These are phyloP conservation scores for Heterodera schachtii DNA, from an alignment of 1,140 invertebrate species.

Conservation along the genomic window DNA sequence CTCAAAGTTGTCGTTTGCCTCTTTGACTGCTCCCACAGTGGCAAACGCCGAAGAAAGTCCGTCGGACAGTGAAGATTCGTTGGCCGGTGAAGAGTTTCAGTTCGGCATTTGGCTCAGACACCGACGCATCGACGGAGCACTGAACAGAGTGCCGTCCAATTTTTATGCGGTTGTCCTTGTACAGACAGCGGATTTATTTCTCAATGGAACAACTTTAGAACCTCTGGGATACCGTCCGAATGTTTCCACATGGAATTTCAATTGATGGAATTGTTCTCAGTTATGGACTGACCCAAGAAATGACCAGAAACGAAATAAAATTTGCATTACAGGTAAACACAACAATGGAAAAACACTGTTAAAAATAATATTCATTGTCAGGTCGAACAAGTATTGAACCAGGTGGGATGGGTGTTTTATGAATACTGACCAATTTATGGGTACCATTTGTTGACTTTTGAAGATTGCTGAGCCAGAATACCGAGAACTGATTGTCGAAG, in stretches of 20 bases:
- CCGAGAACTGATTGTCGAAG: conserved; percentile 93
- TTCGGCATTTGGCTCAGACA: conserved; percentile 95
- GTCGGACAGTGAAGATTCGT: conserved; percentile 58
- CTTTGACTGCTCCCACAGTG: conserved; percentile 5
- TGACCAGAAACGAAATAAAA: conserved; percentile 97
- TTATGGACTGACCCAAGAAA: conserved; percentile 70
- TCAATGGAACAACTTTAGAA: conserved; percentile 69
- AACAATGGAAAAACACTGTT: not conserved
- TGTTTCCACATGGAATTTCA: conserved; percentile 61
- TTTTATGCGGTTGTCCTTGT: conserved; percentile 86
- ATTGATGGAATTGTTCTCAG: conserved; percentile 60
- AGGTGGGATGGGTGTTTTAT: conserved; percentile 54
- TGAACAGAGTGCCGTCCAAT: conserved; percentile 91
- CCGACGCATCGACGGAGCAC: conserved; percentile 87
- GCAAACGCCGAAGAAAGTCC: conserved; percentile 33
- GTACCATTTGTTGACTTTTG: not conserved
- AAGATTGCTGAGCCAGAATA: conserved; percentile 94
- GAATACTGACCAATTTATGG: not conserved
- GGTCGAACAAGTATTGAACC: conserved; percentile 94
- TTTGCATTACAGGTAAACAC: conserved; percentile 78
- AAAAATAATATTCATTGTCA: conserved; percentile 61
- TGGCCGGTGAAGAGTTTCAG: conserved; percentile 69
- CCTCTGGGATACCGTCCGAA: conserved; percentile 65
- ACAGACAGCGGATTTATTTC: conserved; percentile 81
- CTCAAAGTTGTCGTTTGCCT: conserved; percentile 16